A percentile compares a stretch with the other conserved stretches of the same genome.
phyloP scores from a whole-genome alignment of 2,113 vertebrate genomes.

The Trichomycterus rosablanca region DNA sequence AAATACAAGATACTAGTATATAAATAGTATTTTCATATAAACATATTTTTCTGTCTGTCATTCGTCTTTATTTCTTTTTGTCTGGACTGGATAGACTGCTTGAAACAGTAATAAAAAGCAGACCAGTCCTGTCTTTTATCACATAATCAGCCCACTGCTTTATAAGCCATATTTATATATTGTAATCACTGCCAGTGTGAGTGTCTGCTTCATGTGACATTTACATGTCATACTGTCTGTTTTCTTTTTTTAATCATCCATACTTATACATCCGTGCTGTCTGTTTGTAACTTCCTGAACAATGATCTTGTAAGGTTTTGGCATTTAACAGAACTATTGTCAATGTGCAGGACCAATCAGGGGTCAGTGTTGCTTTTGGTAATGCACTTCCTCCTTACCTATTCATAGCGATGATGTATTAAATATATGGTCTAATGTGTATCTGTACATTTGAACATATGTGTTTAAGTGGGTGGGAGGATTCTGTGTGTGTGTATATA shows the following conservation, averaged over 20 bases:
- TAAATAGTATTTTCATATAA: conserved; percentile 31
- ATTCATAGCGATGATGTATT: conserved; percentile 49
- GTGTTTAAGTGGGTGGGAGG: conserved; percentile 13
- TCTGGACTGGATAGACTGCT: too few relatives aligned
- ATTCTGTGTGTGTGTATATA: conserved; percentile 9
- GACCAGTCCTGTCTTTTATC: conserved; percentile 20
- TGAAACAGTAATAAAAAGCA: conserved; percentile 31
- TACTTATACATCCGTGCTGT: not conserved
- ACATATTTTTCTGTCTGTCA: conserved; percentile 13
- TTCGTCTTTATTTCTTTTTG: not conserved
- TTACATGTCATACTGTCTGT: too few relatives aligned
- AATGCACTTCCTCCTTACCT: conserved; percentile 49
- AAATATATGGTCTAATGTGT: conserved; percentile 43
- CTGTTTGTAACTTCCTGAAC: not conserved
- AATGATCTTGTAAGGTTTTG: too few relatives aligned
- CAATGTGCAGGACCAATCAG: conserved; percentile 48
- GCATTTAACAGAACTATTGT: conserved; percentile 26
- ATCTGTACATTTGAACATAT: conserved; percentile 39
- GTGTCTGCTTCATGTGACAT: too few relatives aligned
- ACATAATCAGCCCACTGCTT: conserved; percentile 1
- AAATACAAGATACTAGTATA: conserved; percentile 26
- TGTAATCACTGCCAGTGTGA: too few relatives aligned
- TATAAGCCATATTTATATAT: too few relatives aligned
- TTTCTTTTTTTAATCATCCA: too few relatives aligned
- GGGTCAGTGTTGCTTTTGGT: conserved; percentile 47